Base-by-base conservation (phyloP, 2,797 vertebrate genomes). In the Characodon lateralis region DNA sequence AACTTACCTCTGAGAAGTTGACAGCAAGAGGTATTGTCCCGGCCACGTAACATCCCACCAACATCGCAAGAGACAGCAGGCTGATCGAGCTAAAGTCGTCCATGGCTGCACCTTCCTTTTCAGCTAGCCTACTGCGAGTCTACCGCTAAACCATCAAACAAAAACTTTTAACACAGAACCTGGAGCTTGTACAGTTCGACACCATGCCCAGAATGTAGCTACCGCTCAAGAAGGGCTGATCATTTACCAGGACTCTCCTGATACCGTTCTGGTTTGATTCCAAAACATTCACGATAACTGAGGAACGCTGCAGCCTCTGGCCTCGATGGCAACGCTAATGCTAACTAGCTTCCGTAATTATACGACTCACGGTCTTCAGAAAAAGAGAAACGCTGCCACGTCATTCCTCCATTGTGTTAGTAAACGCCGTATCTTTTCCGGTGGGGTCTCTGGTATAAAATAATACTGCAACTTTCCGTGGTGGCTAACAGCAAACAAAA, bases 1-100 rank as follows among this genome's bases (percentile, higher is more conserved):
- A 18, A 83, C 97, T 97, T 88, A 98, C 98, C 98, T 99, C 98
- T 0, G 98, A 99, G 59, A 99, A 99, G 94, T 99, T 99, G 83
- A 99, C 97, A 5, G 98, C 97, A 82, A 99, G 85, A 5, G 98
- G 98, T 81, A 99, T 99, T 59, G 96, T 99, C 72, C 98, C 98
- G 58, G 98, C 97, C 86, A 99, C 97, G 80, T 99, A 99, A 91
- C 98, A 99, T 71, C 98, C 98, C 61, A 98, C 95, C 93, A 99
- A 83, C 98, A 99, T 99, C 6, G 98, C 96, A 80, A 99, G 92
- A 39, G 98, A 99, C 28, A 99, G 92, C 85, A 99, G 91, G 85
- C 97, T 97, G 93, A 99, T 99, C 20, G 98, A 98, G 89, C 92
- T 93, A 80, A 99, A 97, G 83, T 99, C 98, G 87, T 99, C 98